phyloP scores from a whole-genome alignment of 2,797 vertebrate genomes.

The Manis javanica region DNA sequence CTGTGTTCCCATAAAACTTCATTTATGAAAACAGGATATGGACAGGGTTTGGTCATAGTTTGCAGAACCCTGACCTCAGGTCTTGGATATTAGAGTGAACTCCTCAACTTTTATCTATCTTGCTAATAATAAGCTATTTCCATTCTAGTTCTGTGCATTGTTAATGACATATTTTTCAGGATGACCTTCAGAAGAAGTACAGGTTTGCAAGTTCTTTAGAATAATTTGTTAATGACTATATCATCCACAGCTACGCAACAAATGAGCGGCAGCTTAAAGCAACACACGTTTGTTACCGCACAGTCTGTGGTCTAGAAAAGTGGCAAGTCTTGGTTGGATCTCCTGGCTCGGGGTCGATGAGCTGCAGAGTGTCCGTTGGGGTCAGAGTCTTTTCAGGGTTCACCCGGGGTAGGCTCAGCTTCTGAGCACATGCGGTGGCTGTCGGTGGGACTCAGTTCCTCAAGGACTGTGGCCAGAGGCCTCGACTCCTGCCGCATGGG shows the following conservation, averaged over 20 bases:
- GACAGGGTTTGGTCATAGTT: neutral
- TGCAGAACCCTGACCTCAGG: neutral
- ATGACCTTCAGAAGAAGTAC: neutral
- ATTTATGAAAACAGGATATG: neutral
- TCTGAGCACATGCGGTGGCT: neutral
- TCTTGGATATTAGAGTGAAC: neutral
- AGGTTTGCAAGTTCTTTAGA: neutral
- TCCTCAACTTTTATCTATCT: neutral
- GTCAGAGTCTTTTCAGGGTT: no score
- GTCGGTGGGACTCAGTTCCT: rapidly evolving
- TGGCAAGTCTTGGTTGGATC: neutral
- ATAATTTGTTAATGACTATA: neutral
- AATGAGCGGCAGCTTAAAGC: neutral
- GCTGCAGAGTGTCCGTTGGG: no score
- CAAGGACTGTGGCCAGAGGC: rapidly evolving
- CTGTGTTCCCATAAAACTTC: neutral
- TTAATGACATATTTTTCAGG: neutral
- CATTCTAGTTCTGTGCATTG: neutral
- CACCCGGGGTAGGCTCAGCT: rapidly evolving
- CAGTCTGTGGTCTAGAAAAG: neutral
- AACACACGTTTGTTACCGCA: neutral
- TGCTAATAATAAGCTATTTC: neutral
- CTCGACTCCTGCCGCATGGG: rapidly evolving
- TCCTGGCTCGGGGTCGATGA: neutral
- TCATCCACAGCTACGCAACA: neutral